Evolutionary conservation across 2,113 vertebrate species (phyloP), one percentile per base, ranked within the genome.

Genomic region (Dicentrarchus labrax): DNA sequence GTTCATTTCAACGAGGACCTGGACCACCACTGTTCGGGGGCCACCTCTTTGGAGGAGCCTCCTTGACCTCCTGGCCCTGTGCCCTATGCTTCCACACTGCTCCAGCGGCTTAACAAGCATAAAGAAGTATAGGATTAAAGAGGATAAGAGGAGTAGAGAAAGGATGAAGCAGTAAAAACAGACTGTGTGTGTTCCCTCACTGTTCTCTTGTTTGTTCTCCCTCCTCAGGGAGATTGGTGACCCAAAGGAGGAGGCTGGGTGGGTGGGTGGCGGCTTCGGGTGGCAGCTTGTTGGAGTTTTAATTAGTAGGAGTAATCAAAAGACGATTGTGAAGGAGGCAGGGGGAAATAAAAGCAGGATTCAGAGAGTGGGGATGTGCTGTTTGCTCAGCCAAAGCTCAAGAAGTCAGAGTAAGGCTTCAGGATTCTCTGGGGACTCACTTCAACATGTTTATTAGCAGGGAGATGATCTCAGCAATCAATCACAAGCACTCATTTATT

Each of bases 241-340:
- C 88, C 88, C 85, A 62, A 85, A 85, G 86, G 45, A 85, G 70
- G 68, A 81, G 84, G 78, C 72, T 69, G 80, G 75, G 74, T 82
- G 80, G 76, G 95, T 95, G 95, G 92, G 91, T 71, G 83, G 65
- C 39, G 65, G 84, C 82, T 89, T 86, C 77, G 91, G 93, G 95
- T 96, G 86, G 90, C 95, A 97, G 96, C 97, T 97, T 97, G 97
- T 95, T 95, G 94, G 96, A 96, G 97, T 97, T 98, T 98, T 98
- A 99, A 98, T 98, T 97, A 98, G 96, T 91, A 95, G 95, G 95
- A 95, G 95, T 97, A 96, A 96, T 96, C 95, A 96, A 94, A 94
- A 93, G 96, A 98, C 97, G 96, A 96, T 96, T 96, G 96, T 91
- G 87, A 87, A 92, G 70, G 78, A 93, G 74, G 87, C 76, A 81